phyloP scores from a whole-genome alignment of 2,113 vertebrate genomes.

The Oreotragus oreotragus region DNA sequence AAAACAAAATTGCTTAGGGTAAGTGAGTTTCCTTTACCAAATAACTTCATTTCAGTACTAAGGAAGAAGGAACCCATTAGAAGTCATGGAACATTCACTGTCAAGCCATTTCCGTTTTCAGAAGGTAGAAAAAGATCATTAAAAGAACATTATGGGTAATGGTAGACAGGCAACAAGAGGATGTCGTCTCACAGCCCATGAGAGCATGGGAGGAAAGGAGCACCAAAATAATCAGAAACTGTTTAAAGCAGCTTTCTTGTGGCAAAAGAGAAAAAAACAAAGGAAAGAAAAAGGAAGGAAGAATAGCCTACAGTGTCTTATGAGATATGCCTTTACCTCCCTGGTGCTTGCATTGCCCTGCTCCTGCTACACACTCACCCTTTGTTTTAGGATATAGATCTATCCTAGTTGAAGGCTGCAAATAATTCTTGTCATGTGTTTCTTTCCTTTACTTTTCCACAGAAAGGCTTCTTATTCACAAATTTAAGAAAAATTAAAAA shows the following conservation, averaged over 20 bases:
- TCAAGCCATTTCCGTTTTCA: not conserved
- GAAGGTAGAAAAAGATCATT: conserved; percentile 3
- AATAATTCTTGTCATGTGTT: not conserved
- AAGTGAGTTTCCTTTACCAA: conserved; percentile 28
- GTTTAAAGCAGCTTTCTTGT: not conserved
- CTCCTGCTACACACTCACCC: not conserved
- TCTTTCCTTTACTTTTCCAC: not conserved
- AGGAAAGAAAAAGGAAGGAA: not conserved
- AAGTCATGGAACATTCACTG: conserved; percentile 25
- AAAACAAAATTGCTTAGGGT: not conserved
- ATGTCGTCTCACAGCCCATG: not conserved
- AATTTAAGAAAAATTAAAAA: not conserved
- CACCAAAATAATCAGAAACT: not conserved
- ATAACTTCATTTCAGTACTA: not conserved
- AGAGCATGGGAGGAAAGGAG: not conserved
- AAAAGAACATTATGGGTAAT: conserved; percentile 8
- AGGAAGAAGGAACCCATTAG: conserved; percentile 3
- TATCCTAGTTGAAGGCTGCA: not conserved
- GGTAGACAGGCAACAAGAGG: not conserved
- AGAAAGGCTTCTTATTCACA: not conserved
- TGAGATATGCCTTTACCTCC: not conserved
- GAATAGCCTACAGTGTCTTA: not conserved
- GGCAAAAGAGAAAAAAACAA: not conserved
- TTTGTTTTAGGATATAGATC: not conserved
- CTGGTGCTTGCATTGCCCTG: not conserved